Conservation (phyloP, 1,140 invertebrate genomes). For the Gonioctena quinquepunctata region DNA sequence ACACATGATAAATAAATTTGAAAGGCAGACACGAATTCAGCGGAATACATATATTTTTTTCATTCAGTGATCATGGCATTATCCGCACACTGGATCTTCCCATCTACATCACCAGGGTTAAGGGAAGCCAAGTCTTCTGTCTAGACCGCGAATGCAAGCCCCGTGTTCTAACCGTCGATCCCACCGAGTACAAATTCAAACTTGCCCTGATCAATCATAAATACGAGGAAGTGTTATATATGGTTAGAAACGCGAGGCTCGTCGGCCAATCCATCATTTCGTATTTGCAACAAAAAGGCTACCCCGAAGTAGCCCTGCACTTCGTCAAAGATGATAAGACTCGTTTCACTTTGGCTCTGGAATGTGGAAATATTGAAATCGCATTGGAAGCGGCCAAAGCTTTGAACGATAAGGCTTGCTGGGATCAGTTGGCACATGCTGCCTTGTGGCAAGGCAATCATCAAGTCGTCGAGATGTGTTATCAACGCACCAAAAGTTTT, state of each 20-base stretch:
- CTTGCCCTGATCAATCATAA: slow-evolving; percentile 94
- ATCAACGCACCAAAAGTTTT: slow-evolving; percentile 99
- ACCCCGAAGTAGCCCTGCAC: slow-evolving; percentile 99
- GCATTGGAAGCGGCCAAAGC: slow-evolving; percentile 91
- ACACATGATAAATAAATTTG: too few relatives aligned
- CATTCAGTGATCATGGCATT: slow-evolving; percentile 88
- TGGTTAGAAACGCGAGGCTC: slow-evolving; percentile 95
- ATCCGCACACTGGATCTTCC: slow-evolving; percentile 96
- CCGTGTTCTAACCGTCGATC: slow-evolving; percentile 90
- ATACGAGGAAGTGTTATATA: slow-evolving; percentile 97
- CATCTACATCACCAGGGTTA: slow-evolving; percentile 95
- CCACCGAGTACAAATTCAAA: slow-evolving; percentile 99
- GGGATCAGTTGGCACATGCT: slow-evolving; percentile 95
- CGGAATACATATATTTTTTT: not conserved
- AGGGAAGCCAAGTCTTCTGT: slow-evolving; percentile 91
- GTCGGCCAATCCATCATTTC: slow-evolving; percentile 99
- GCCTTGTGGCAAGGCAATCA: slow-evolving; percentile 94
- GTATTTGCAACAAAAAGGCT: slow-evolving; percentile 97
- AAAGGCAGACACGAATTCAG: too few relatives aligned
- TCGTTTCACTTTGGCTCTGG: slow-evolving; percentile 91
- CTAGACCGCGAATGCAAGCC: slow-evolving; percentile 92
- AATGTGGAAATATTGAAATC: slow-evolving; percentile 98
- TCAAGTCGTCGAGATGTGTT: slow-evolving; percentile 98
- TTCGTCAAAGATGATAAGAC: slow-evolving; percentile 99
- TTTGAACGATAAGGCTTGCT: slow-evolving; percentile 92